Percentiles rank a stretch among this genome's conserved stretches.
Evolutionary conservation across 2,113 vertebrate species (phyloP).

Genomic region (Ptilonorhynchus violaceus): DNA sequence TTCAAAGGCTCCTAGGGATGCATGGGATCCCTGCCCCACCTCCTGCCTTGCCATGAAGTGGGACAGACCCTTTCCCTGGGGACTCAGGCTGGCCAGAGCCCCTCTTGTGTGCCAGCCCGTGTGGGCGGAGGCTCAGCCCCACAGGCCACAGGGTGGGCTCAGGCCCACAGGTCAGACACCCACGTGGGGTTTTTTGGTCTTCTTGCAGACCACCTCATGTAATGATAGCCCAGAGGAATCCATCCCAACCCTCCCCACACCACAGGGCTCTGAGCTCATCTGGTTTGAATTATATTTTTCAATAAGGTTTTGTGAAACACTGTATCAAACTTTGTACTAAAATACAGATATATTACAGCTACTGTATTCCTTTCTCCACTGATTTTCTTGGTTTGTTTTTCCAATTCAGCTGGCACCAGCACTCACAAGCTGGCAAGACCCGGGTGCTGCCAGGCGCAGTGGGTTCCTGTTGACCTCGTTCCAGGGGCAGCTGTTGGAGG

Average conservation of each 20-base stretch:
- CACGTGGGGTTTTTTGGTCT: not conserved
- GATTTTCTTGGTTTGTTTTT: slow-evolving; percentile 34
- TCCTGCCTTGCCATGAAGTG: not conserved
- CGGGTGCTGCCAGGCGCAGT: accelerated
- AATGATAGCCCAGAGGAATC: not conserved
- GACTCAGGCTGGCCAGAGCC: not conserved
- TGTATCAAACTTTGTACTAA: slow-evolving; percentile 74
- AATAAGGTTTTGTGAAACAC: slow-evolving; percentile 73
- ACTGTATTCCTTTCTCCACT: slow-evolving; percentile 69
- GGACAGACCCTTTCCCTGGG: not conserved
- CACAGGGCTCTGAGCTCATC: not conserved
- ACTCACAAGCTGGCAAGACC: not conserved
- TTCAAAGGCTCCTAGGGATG: not conserved
- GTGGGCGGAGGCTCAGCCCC: not conserved
- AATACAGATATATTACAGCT: slow-evolving; percentile 76
- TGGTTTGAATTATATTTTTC: slow-evolving; percentile 71
- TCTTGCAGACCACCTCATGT: not conserved
- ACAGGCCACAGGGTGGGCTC: accelerated
- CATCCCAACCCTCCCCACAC: not conserved
- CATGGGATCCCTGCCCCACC: not conserved
- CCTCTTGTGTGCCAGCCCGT: not conserved
- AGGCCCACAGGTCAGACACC: not conserved
- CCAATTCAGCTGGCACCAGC: slow-evolving; percentile 16
- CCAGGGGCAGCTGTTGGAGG: not conserved
- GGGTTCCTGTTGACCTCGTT: not conserved